Percentiles rank a stretch among this genome's conserved stretches.
phyloP scores from a whole-genome alignment of 2,113 vertebrate species.

The Vulpes vulpes region DNA sequence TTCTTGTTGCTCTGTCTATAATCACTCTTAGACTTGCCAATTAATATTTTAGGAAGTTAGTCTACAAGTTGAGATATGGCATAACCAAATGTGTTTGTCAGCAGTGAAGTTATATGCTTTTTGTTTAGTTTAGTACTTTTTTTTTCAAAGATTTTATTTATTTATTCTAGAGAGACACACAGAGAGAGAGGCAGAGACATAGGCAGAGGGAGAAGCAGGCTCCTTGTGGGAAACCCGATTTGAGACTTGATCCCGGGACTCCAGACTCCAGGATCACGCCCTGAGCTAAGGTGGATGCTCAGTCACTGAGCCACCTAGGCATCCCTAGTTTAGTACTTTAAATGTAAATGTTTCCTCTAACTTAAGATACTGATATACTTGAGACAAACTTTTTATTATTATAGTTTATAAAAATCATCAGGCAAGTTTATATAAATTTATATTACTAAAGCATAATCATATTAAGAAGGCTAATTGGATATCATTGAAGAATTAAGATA shows the following conservation, averaged over 20 bases:
- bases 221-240: too few relatives aligned
- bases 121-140: constrained; percentile 3
- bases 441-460: constrained; percentile 54
- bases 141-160: too few relatives aligned
- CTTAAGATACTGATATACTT: constrained; percentile 24
- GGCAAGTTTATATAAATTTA: constrained; percentile 61
- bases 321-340: constrained; percentile 6
- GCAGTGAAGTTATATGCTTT: constrained; percentile 11
- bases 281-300: too few relatives aligned
- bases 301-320: too few relatives aligned
- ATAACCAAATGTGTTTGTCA: constrained; percentile 7
- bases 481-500: constrained; percentile 53
- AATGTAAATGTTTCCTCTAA: constrained; percentile 4
- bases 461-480: constrained; percentile 48
- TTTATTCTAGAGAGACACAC: too few relatives aligned
- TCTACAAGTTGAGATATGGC: background rate
- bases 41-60: constrained; percentile 14
- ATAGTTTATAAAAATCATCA: constrained; percentile 30
- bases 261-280: too few relatives aligned
- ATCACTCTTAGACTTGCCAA: background rate
- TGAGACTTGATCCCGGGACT: too few relatives aligned
- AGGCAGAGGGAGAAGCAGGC: too few relatives aligned
- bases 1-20: constrained; percentile 14
- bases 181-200: too few relatives aligned
- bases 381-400: constrained; percentile 44